Evolutionary conservation across 2,797 vertebrate species (phyloP), one percentile per base, ranked within the genome.

Genomic region (Columba guinea): DNA sequence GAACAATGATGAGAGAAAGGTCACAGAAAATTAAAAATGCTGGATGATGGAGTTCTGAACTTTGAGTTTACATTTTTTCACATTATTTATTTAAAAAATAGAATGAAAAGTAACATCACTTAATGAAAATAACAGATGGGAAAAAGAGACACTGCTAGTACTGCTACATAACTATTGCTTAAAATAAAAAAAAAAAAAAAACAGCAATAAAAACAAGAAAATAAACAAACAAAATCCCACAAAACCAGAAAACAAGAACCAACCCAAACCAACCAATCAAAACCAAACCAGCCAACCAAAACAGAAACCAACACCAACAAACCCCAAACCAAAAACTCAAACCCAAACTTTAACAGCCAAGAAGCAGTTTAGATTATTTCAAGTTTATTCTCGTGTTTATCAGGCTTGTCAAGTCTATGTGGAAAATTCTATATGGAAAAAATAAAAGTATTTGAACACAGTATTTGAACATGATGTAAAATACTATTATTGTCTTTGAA

Each of bases 401-500:
- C 10, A 44, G 10, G 19, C 13, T 46, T 78, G 23, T 41, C 28
- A 59, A 75, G 44, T 58, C 3, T 21, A 5, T 48, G 5, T 63
- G 34, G 39, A 18, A 79, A 39, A 76, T 46, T 23, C 7, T n/a
- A 23, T 11, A 7, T 26, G 6, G 26, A 7, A 30, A 64, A 65
- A 56, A 56, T 46, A 48, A 16, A 26, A 56, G 3, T 56, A 52
- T 55, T 48, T 73, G 22, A 65, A 68, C 0, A 0, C 22, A 56
- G 44, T 46, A 46, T 20, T 46, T 46, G 44, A 46, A 46, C 4
- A 12, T n/a, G 7, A 52, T 0, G 0, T 28, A 27, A 27, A 76
- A 64, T 27, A 10, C 8, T 24, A 9, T 5, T 56, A 13, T n/a
- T 76, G 9, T 12, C 24, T 60, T 41, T 8, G 28, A 89, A 53